A percentile compares a stretch with the other conserved stretches of the same genome.
phyloP scores from a whole-genome alignment of 2,888 invertebrate species.

The Lithophane semibrunnea region DNA sequence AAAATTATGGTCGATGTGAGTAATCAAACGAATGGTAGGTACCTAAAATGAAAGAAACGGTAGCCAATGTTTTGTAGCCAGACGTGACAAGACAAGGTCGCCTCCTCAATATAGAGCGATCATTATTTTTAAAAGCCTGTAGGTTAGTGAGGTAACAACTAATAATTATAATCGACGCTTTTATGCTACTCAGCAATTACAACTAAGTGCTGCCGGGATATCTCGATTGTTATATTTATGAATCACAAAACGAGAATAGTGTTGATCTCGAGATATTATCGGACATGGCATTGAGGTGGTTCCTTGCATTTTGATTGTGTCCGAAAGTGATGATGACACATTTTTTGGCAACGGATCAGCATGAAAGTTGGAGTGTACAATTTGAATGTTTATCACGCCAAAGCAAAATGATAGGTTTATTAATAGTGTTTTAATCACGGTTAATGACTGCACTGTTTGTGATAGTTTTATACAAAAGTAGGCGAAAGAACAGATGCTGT shows the following conservation, averaged over 20 bases:
- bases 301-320: constrained; percentile 46
- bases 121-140: constrained; percentile 59
- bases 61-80: constrained; percentile 50
- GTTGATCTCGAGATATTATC: constrained; percentile 70
- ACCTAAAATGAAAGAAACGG: constrained; percentile 42
- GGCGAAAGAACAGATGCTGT: constrained; percentile 49
- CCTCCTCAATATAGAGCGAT: constrained; percentile 41
- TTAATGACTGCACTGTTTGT: constrained; percentile 41
- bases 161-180: constrained; percentile 43
- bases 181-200: constrained; percentile 61
- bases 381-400: constrained; percentile 51
- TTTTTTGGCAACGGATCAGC: constrained; percentile 56
- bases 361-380: constrained; percentile 35
- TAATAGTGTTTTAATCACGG: constrained; percentile 33
- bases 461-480: constrained; percentile 42
- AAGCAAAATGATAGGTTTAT: constrained; percentile 45
- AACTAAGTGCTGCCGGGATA: constrained; percentile 62
- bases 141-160: constrained; percentile 28
- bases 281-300: constrained; percentile 66
- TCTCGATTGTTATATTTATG: constrained; percentile 69
- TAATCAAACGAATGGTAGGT: constrained; percentile 51
- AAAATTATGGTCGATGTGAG: constrained; percentile 53
- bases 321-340: constrained; percentile 55
- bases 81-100: constrained; percentile 57
- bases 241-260: constrained; percentile 73